These are phyloP conservation scores for Delichon dasypus DNA, from an alignment of 2,797 vertebrate species.

Conservation along the genomic window DNA sequence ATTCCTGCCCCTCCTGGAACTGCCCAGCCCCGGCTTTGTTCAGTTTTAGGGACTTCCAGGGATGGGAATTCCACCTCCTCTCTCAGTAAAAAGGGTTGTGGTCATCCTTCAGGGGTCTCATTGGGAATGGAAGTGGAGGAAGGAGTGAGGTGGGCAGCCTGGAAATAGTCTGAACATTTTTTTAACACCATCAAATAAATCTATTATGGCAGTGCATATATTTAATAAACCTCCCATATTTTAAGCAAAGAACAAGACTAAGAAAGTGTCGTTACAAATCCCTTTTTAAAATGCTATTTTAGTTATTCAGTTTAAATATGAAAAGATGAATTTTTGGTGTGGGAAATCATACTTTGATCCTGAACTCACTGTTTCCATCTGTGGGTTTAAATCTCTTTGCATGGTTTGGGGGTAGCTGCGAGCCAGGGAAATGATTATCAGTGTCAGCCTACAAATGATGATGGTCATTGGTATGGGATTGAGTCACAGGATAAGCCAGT, in stretches of 20 bases:
- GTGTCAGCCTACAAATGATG: neutral
- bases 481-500: neutral
- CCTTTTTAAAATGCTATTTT: neutral
- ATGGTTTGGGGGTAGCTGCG: neutral
- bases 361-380: neutral
- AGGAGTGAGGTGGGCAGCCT: neutral
- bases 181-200: neutral
- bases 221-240: neutral
- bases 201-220: neutral
- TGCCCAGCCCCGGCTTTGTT: neutral
- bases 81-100: neutral
- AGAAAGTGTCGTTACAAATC: neutral
- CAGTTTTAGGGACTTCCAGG: neutral
- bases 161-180: neutral
- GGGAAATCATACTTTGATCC: neutral
- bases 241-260: neutral
- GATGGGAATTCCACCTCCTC: neutral
- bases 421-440: neutral
- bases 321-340: neutral
- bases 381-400: neutral
- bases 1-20: neutral
- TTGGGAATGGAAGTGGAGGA: neutral
- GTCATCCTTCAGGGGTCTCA: no score
- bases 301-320: neutral
- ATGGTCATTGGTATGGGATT: accelerated